phyloP scores from a whole-genome alignment of 2,113 vertebrate genomes.

The Coryphaenoides rupestris region DNA sequence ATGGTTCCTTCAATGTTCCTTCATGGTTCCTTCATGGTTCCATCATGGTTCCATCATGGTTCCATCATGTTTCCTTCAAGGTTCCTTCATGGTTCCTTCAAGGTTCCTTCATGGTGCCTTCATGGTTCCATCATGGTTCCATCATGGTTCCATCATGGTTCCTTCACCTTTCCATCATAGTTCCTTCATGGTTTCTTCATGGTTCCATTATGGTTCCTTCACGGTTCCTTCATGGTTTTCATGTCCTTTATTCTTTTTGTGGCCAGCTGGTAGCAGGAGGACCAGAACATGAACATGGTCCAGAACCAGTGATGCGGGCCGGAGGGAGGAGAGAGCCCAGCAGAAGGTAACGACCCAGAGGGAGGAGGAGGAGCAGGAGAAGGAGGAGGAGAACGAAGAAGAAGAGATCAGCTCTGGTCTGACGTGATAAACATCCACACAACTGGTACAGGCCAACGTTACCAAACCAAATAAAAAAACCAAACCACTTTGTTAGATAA shows the following conservation, averaged over 20 bases:
- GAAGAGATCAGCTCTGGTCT: constrained; percentile 5
- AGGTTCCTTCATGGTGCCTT: too few species aligned
- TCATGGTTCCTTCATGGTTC: too few species aligned
- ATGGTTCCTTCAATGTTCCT: too few species aligned
- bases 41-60: too few species aligned
- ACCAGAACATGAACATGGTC: constrained; percentile 35
- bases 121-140: background rate
- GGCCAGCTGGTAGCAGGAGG: constrained; percentile 46
- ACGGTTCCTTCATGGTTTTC: too few species aligned
- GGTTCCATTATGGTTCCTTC: background rate
- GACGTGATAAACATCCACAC: constrained; percentile 18
- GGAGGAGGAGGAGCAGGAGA: constrained; percentile 23
- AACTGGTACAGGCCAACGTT: too few species aligned
- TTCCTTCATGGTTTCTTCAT: too few species aligned
- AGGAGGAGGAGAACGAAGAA: constrained; percentile 13
- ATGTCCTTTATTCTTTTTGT: constrained; percentile 8
- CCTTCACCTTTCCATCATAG: background rate
- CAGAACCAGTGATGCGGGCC: background rate
- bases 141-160: background rate
- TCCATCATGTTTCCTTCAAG: background rate
- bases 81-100: too few species aligned
- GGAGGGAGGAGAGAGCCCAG: too few species aligned
- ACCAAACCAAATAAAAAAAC: constrained; percentile 30
- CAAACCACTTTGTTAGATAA: constrained; percentile 36
- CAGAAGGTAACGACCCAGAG: background rate